Evolutionary conservation across 1,140 invertebrate species (phyloP).

Genomic region (Zeugodacus cucurbitae): DNA sequence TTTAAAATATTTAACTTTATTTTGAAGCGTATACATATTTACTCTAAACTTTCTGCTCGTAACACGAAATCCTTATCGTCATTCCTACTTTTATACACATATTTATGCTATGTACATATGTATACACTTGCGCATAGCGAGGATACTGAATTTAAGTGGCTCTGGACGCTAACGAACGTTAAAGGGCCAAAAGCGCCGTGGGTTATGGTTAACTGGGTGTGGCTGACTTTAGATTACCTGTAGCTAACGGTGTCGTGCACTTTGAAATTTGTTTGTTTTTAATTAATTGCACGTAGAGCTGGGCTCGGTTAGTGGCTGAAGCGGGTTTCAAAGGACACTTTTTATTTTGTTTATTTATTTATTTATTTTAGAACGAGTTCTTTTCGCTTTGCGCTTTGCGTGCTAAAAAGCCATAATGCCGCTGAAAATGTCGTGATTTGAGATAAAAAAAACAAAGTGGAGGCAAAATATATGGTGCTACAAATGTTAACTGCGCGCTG

Average conservation of each 20-base stretch:
- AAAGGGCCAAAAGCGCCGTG: background rate
- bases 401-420: background rate
- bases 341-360: slow-evolving; percentile 24
- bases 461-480: background rate
- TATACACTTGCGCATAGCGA: background rate
- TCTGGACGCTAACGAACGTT: slow-evolving; percentile 20
- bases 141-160: background rate
- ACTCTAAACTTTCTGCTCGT: too few species aligned
- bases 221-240: background rate
- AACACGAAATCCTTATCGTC: background rate
- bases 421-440: background rate
- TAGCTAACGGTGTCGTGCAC: slow-evolving; percentile 47
- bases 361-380: background rate
- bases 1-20: background rate
- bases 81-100: background rate
- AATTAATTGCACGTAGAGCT: slow-evolving; percentile 65
- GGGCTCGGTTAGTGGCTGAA: background rate
- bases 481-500: background rate
- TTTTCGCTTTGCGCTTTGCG: background rate
- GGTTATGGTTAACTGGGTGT: slow-evolving; percentile 23
- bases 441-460: background rate
- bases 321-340: background rate
- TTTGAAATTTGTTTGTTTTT: slow-evolving; percentile 66
- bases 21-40: background rate
- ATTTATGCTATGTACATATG: background rate